A percentile compares a stretch with the other conserved stretches of the same genome.
Conservation (phyloP, 2,888 invertebrate genomes). For the Heliconius ismenius region DNA sequence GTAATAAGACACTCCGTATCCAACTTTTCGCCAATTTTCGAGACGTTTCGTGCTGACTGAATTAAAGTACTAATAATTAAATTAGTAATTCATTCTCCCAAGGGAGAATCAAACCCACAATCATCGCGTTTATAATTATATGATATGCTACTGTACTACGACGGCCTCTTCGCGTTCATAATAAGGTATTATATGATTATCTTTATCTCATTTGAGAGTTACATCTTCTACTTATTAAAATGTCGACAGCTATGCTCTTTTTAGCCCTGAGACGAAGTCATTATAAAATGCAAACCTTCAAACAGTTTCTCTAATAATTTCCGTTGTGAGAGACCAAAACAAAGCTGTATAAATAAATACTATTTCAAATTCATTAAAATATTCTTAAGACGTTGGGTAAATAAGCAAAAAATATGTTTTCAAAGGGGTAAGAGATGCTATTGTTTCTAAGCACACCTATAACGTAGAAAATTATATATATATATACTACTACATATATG, state of each 20-base stretch:
- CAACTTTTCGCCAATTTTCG: no score
- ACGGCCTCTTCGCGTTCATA: neutral
- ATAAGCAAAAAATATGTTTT: slow-evolving; percentile 11
- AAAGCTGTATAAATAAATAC: slow-evolving; percentile 37
- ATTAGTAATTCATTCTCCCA: no score
- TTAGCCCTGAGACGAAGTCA: slow-evolving; percentile 34
- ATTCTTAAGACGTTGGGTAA: slow-evolving; percentile 25
- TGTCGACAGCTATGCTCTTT: slow-evolving; percentile 20
- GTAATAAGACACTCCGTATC: no score
- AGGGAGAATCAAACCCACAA: no score
- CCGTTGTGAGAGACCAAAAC: slow-evolving; percentile 37
- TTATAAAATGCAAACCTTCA: slow-evolving; percentile 34
- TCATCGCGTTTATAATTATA: no score
- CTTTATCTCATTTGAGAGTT: neutral
- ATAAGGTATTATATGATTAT: slow-evolving; percentile 6
- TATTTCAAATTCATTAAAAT: slow-evolving; percentile 34
- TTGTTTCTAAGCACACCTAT: neutral
- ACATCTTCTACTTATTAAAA: neutral
- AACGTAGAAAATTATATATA: neutral
- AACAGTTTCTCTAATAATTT: slow-evolving; percentile 42
- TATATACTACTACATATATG: neutral
- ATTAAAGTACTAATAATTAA: no score
- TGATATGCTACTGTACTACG: neutral
- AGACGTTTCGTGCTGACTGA: no score
- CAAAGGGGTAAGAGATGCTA: slow-evolving; percentile 8